A percentile compares a stretch with the other conserved stretches of the same genome.
phyloP scores from a whole-genome alignment of 2,113 vertebrate species.

The Hemibagrus wyckioides region DNA sequence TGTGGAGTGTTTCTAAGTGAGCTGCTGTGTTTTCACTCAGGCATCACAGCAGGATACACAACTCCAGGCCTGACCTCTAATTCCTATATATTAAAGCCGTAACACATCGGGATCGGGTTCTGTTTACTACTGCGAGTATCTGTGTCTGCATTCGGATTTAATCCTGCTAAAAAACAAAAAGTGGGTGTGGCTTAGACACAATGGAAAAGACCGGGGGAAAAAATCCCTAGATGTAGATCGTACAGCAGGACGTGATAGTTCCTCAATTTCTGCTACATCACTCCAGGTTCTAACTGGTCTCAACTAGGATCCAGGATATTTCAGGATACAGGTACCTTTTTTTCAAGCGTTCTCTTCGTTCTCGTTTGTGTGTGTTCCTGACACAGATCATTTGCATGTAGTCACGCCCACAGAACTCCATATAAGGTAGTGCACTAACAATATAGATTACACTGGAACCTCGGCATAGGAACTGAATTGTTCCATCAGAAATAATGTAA shows the following conservation, averaged over 20 bases:
- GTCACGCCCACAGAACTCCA: neutral
- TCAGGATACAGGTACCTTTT: too few relatives aligned
- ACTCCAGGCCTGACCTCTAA: neutral
- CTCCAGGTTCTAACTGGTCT: neutral
- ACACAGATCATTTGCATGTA: too few relatives aligned
- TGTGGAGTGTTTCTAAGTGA: neutral
- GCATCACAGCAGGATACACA: neutral
- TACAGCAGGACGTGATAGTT: neutral
- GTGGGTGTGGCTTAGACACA: neutral
- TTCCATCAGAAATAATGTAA: too few relatives aligned
- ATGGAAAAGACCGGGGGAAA: neutral
- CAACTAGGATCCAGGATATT: neutral
- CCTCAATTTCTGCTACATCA: neutral
- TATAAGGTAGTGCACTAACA: neutral
- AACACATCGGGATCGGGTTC: neutral
- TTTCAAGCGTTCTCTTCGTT: neutral
- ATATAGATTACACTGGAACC: too few relatives aligned
- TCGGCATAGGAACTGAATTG: too few relatives aligned
- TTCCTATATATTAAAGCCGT: neutral
- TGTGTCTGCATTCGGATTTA: neutral
- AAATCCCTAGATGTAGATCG: neutral
- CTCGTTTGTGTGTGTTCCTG: neutral
- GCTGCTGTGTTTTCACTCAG: slow-evolving; percentile 2
- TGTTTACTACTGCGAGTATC: neutral
- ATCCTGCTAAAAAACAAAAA: too few relatives aligned